phyloP scores from a whole-genome alignment of 2,113 vertebrate genomes.

The Engystomops pustulosus region DNA sequence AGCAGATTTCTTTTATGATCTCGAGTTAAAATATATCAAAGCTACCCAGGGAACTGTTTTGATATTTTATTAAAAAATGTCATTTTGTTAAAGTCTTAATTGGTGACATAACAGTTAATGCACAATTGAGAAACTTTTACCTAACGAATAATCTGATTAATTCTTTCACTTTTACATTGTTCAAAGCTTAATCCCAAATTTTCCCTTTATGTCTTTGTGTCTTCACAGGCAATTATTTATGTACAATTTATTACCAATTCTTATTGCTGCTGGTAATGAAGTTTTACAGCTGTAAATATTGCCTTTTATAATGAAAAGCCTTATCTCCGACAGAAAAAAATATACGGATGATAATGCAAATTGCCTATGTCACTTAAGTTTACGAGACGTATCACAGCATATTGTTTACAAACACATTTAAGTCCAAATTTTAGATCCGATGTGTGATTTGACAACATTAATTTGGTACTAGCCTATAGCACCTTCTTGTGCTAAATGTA shows the following conservation, averaged over 20 bases:
- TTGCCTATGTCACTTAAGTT: slow-evolving; percentile 1
- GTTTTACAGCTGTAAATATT: neutral
- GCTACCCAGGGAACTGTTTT: slow-evolving; percentile 4
- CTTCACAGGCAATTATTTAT: neutral
- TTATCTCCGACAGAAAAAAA: neutral
- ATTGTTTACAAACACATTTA: neutral
- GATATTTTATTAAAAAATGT: slow-evolving; percentile 7
- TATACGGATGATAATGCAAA: neutral
- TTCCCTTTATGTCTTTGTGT: neutral
- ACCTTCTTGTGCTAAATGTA: neutral
- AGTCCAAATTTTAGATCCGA: neutral
- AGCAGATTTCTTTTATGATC: neutral
- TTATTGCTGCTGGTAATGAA: neutral
- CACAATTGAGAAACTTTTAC: neutral
- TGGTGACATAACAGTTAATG: neutral
- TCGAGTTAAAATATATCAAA: slow-evolving; percentile 7
- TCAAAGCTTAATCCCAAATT: neutral
- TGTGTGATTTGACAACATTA: neutral
- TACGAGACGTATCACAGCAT: neutral
- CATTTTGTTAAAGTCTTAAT: neutral
- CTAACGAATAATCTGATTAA: neutral
- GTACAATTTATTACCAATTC: neutral
- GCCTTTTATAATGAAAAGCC: neutral
- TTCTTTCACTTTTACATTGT: neutral
- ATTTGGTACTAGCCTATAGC: neutral